These are phyloP conservation scores for Meliscaeva auricollis DNA, from an alignment of 2,888 invertebrate genomes.

Conservation along the genomic window DNA sequence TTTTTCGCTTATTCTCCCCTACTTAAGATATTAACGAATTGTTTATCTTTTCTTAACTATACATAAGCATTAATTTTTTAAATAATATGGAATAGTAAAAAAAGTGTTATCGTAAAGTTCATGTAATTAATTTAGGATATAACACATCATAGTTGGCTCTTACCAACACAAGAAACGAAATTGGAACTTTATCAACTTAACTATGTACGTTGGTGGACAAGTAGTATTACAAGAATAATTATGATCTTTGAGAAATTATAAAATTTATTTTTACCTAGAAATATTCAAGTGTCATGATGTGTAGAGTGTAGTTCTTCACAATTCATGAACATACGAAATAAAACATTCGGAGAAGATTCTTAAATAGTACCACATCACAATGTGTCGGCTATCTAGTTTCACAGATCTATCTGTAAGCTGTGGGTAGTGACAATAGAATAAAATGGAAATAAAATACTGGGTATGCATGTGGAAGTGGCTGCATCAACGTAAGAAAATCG, in stretches of 20 bases:
- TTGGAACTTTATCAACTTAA: no score
- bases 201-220: no score
- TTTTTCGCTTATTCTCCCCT: background rate
- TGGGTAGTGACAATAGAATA: constrained; percentile 6
- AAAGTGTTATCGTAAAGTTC: no score
- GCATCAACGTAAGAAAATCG: background rate
- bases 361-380: background rate
- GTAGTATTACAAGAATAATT: background rate
- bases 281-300: background rate
- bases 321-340: background rate
- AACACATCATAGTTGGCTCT: no score
- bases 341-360: background rate
- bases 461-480: constrained; percentile 27
- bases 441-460: constrained; percentile 4
- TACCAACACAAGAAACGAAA: no score
- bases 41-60: no score
- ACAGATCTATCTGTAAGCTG: constrained; percentile 8
- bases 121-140: no score
- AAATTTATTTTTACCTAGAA: background rate
- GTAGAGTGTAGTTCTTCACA: background rate
- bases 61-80: no score
- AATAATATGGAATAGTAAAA: no score
- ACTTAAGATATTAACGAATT: no score
- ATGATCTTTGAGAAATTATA: background rate
- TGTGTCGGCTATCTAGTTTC: constrained; percentile 22